Evolutionary conservation across 2,113 vertebrate species (phyloP), one percentile per base, ranked within the genome.

Genomic region (Jaculus jaculus): DNA sequence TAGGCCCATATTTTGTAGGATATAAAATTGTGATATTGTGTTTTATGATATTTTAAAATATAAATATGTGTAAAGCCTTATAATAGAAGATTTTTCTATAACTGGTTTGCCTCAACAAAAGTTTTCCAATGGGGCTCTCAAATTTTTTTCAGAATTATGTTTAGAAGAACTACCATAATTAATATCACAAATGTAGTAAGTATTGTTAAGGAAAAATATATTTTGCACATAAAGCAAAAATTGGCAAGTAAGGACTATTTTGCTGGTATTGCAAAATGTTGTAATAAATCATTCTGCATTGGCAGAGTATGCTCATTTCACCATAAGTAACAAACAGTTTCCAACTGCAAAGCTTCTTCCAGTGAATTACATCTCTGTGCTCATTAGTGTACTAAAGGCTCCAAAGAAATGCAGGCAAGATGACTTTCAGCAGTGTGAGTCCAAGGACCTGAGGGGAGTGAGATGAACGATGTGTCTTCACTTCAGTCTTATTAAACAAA

Each of bases 281-380:
- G 32, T 92, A 95, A 96, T 96, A 97, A 95, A 95, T 97, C 93
- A 95, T 66, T 87, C 93, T 93, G 66, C 5, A n/a, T 32, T 79
- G 65, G 39, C 54, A 71, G 24, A 54, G 51, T 24, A 86, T 39
- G 68, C 60, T 95, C 63, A 54, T 92, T 92, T 96, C 39, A 72
- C 66, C 30, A 17, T 74, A 83, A 91, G 66, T 92, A 96, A 89
- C 82, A 93, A 93, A 95, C 61, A 89, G 23, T 89, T 92, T 95
- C 74, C 28, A 47, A 72, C 30, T 90, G 87, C 90, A 93, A 91
- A 94, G 91, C 23, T 72, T 94, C 24, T 74, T 61, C 54, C 58
- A 78, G 0, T 68, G 93, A 90, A 66, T 95, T 96, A 85, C 58
- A 97, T 42, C 77, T 87, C 81, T 96, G 82, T 93, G 34, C 83